Evolutionary conservation across 2,888 invertebrate genomes (phyloP).

Genomic region (Harpalus rufipes): DNA sequence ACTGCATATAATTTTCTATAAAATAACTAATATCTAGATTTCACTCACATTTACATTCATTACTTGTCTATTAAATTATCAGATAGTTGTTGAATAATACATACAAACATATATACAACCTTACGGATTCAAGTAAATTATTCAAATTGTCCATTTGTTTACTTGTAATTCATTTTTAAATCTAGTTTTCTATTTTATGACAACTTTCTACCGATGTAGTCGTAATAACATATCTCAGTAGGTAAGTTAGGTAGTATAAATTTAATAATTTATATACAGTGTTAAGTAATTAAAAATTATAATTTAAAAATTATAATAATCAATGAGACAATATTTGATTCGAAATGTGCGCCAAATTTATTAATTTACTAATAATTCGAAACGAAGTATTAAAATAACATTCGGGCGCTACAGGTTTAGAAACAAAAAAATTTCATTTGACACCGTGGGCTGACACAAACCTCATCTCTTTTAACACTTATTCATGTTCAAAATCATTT

Average conservation of each 20-base stretch:
- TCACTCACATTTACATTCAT: slow-evolving; percentile 40
- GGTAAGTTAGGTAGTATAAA: background rate
- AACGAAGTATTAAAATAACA: too few relatives aligned
- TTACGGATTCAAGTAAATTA: slow-evolving; percentile 19
- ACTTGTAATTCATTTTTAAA: slow-evolving; percentile 18
- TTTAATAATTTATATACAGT: background rate
- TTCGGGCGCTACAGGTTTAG: too few relatives aligned
- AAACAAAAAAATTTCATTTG: too few relatives aligned
- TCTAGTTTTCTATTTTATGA: slow-evolving; percentile 24
- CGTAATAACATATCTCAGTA: background rate
- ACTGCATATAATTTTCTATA: slow-evolving; percentile 35
- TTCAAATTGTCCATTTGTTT: slow-evolving; percentile 31
- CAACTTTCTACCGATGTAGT: slow-evolving; percentile 18
- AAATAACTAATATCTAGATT: slow-evolving; percentile 42
- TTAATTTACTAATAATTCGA: too few relatives aligned
- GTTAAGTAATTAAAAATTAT: too few relatives aligned
- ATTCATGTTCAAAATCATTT: too few relatives aligned
- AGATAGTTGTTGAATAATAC: slow-evolving; percentile 20
- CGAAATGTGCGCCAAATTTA: too few relatives aligned
- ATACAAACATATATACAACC: background rate
- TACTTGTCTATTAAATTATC: slow-evolving; percentile 42
- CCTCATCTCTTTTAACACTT: too few relatives aligned
- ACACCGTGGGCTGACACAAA: too few relatives aligned
- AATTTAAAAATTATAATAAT: too few relatives aligned
- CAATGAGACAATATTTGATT: too few relatives aligned